Conservation (phyloP, 2,797 vertebrate species). For the Pteronotus mesoamericanus region DNA sequence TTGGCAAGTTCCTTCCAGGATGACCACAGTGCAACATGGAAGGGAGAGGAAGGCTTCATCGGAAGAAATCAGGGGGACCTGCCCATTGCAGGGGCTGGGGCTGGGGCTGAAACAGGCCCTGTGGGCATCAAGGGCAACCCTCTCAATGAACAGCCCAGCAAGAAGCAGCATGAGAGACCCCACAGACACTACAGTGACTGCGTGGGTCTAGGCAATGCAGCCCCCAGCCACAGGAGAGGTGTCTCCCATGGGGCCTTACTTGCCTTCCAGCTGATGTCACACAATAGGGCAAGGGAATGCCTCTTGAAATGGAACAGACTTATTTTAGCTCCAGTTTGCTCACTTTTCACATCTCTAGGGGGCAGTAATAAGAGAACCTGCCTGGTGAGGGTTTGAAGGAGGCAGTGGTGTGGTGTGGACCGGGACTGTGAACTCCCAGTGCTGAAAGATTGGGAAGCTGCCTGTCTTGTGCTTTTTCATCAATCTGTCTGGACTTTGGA, state of each 20-base stretch:
- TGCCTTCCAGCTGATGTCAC: background rate
- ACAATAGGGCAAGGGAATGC: background rate
- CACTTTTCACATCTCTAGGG: too few relatives aligned
- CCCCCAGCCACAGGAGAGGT: background rate
- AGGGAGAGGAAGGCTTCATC: background rate
- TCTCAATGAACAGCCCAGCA: background rate
- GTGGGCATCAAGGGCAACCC: background rate
- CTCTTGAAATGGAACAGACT: background rate
- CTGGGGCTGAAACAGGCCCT: background rate
- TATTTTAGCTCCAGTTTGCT: accelerated
- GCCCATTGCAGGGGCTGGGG: background rate
- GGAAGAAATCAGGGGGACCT: background rate
- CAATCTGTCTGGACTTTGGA: background rate
- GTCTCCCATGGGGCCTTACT: accelerated
- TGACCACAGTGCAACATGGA: background rate
- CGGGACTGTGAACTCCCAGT: background rate
- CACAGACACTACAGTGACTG: background rate
- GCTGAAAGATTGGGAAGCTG: background rate
- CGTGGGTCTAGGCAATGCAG: background rate
- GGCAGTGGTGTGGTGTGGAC: accelerated
- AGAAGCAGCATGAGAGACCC: background rate
- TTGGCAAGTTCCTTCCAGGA: background rate
- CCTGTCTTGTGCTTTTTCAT: background rate
- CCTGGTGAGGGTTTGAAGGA: background rate
- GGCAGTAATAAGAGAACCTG: too few relatives aligned